phyloP scores from a whole-genome alignment of 2,113 vertebrate genomes.

The Pao palembangensis region DNA sequence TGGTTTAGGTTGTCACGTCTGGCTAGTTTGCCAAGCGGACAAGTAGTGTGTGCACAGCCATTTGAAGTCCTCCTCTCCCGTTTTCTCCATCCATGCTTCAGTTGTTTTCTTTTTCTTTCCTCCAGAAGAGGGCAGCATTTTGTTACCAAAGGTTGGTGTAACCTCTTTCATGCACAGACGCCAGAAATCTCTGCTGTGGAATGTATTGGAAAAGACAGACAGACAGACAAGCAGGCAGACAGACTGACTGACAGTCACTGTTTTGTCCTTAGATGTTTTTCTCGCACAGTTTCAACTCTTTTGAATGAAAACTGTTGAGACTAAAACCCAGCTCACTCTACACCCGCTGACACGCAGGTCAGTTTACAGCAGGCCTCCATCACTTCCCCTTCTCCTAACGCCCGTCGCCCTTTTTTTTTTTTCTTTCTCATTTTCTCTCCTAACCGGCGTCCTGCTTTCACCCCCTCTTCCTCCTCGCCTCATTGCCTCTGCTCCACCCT shows the following conservation, averaged over 20 bases:
- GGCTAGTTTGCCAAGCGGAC: too few species aligned
- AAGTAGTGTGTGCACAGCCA: too few species aligned
- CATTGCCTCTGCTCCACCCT: constrained; percentile 70
- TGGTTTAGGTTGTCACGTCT: too few species aligned
- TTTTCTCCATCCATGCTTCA: too few species aligned
- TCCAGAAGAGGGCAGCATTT: constrained; percentile 72
- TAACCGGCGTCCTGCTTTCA: constrained; percentile 19
- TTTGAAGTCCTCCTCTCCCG: too few species aligned
- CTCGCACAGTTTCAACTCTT: constrained; percentile 15
- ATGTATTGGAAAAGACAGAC: constrained; percentile 17
- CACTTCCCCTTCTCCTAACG: constrained; percentile 30
- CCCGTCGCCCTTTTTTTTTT: constrained; percentile 11
- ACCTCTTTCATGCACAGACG: background rate
- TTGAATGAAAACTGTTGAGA: constrained; percentile 23
- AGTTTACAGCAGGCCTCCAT: constrained; percentile 44
- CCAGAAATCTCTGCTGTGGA: background rate
- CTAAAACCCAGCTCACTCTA: constrained; percentile 23
- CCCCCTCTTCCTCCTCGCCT: constrained; percentile 36
- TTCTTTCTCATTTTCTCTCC: constrained; percentile 12
- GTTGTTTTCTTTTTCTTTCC: constrained; percentile 7
- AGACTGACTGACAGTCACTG: too few species aligned
- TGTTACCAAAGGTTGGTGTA: constrained; percentile 42
- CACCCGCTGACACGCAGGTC: constrained; percentile 34
- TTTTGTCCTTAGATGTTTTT: constrained; percentile 10
- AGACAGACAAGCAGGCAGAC: constrained; percentile 14